Evolutionary conservation across 2,113 vertebrate species (phyloP), one percentile per base, ranked within the genome.

Genomic region (Corydoras sp.): DNA sequence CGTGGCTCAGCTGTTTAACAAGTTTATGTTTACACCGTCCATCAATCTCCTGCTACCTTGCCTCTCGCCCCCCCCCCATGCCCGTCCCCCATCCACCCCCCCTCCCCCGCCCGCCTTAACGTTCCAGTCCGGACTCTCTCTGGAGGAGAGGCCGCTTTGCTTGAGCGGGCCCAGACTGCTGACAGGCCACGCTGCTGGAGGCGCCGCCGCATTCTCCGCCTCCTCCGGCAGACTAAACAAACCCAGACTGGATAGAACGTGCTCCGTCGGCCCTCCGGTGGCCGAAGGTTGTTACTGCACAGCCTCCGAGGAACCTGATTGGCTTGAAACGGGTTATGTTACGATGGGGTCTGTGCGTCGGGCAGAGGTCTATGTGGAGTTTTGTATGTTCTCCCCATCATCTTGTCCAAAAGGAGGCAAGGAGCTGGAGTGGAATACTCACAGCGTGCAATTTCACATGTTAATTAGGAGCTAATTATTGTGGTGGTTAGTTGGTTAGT

Each of bases 191-290:
- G 69, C 59, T 32, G 63, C 71, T 69, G 61, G 24, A 61, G 48
- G 68, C 51, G 14, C 12, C 43, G 3, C 61, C 73, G 29, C 30
- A 12, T 43, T 49, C 9, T 35, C 55, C 31, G 10, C 58, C 67
- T 72, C 63, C 69, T 69, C 73, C 70, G 72, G 49, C 72, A 83
- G 79, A 83, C 79, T 80, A 80, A 79, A 83, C 77, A 67, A 69
- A 79, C 58, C 54, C 81, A 61, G 58, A 55, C 58, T 55, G 60
- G 18, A 55, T 56, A 62, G 5, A 56, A 54, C 50, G 7, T 71
- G 48, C 10, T 53, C 64, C 62, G 50, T 51, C 73, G 75, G 79
- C 79, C 77, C 79, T 74, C 79, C 74, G 75, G 75, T 83, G 81
- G 75, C 51, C 3, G 2, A 4, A 14, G n/a, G n/a, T n/a, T n/a